Evolutionary conservation across 2,113 vertebrate genomes (phyloP).

Genomic region (Cryptomyrus ogoouensis): DNA sequence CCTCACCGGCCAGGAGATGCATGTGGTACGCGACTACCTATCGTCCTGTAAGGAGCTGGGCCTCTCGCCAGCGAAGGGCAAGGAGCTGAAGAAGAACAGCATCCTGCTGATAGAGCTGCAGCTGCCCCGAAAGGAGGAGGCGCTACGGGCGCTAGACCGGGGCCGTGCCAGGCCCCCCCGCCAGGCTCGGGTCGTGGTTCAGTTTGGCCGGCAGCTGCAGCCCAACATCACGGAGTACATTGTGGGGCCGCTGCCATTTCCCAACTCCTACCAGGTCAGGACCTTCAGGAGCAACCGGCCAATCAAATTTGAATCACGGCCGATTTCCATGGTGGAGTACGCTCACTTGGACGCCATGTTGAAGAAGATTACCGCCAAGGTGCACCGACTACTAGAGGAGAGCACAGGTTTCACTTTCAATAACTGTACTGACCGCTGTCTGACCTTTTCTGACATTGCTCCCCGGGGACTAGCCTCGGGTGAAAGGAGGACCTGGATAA

Average conservation of each 20-base stretch:
- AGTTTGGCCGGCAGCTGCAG: conserved; percentile 65
- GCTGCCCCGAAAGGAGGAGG: conserved; percentile 67
- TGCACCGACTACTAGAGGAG: conserved; percentile 59
- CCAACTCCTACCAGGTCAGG: conserved; percentile 50
- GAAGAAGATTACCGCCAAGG: conserved; percentile 40
- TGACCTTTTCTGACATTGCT: conserved; percentile 71
- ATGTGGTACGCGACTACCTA: conserved; percentile 63
- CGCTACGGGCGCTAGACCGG: conserved; percentile 65
- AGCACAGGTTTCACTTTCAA: conserved; percentile 63
- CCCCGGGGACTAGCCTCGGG: conserved; percentile 72
- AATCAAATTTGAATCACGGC: conserved; percentile 62
- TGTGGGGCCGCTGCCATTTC: conserved; percentile 70
- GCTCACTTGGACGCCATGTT: conserved; percentile 47
- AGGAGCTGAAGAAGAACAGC: conserved; percentile 67
- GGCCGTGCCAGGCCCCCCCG: conserved; percentile 58
- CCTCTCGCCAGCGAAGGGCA: conserved; percentile 42
- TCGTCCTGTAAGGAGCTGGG: conserved; percentile 55
- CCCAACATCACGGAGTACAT: conserved; percentile 77
- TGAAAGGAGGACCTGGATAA: conserved; percentile 74
- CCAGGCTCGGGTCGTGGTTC: conserved; percentile 70
- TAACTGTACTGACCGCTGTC: conserved; percentile 66
- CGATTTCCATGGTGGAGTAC: conserved; percentile 59
- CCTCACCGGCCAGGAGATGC: conserved; percentile 66
- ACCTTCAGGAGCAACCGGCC: conserved; percentile 31
- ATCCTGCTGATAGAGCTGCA: conserved; percentile 80